Base-by-base conservation (phyloP, 1,140 invertebrate species). In the Hermatobates lingyangjiaoensis region DNA sequence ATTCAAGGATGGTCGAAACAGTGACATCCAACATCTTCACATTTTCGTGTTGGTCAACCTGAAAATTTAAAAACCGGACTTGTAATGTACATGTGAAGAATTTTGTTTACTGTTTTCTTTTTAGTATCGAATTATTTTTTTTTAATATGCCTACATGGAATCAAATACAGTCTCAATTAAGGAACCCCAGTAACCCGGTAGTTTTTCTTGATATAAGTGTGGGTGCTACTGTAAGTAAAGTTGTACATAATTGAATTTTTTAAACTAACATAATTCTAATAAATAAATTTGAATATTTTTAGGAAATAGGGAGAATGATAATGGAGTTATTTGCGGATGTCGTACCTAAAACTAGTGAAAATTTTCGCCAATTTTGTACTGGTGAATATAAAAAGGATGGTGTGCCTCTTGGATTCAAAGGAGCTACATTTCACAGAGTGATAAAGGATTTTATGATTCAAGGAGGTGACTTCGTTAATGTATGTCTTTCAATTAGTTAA, bases 361-460 rank as follows among this genome's bases (percentile, higher is more conserved):
- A 99, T 69, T 98, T 99, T 62, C 79, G 95, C 56, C 88, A 97
- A 64, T 86, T 99, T 63, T 99, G 96, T 65, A 98, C 95, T 0
- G 96, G 96, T 24, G 95, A 99, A 71, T 80, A 77, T 55, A 73
- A 80, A 58, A 72, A 80, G 58, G 94, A 98, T 63, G 87, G 87
- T 23, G 88, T 98, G n/a, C 91, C 93, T 1, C 74, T 94, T 25
- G 92, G 94, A 26, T 99, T 87, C 63, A 98, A 98, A 71, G 88
- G 89, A 56, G 85, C 84, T 27, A 82, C 83, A 63, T 99, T 99
- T 70, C 96, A 99, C 67, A 74, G 95, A 67, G 92, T 99, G 38
- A 98, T 98, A 48, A 98, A 98, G 71, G 93, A 87, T 68, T 88
- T 89, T 61, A 98, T 98, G 93, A 92, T 98, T 59, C 93, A 98